phyloP scores from a whole-genome alignment of 2,113 vertebrate species.

The Pterocles burchelli region DNA sequence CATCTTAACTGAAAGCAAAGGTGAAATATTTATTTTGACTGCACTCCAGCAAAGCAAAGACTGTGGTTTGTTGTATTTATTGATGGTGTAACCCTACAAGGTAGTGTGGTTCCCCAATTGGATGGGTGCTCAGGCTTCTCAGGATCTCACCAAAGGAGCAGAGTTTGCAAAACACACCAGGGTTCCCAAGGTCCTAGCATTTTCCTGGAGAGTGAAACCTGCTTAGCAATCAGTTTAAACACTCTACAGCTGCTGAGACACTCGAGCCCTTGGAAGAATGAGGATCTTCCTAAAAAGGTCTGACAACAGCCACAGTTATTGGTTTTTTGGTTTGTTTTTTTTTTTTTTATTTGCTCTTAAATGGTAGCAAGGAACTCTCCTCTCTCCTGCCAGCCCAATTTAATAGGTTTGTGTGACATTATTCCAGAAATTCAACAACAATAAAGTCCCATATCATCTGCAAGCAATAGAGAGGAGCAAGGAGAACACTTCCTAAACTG shows the following conservation, averaged over 20 bases:
- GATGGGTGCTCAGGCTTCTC: background rate
- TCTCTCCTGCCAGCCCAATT: background rate
- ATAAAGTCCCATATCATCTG: background rate
- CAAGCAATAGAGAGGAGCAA: background rate
- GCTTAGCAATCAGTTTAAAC: background rate
- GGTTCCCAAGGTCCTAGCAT: background rate
- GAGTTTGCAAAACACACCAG: background rate
- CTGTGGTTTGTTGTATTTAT: background rate
- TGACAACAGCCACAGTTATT: background rate
- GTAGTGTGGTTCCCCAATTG: accelerated
- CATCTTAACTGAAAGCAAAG: background rate
- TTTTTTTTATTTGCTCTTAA: background rate
- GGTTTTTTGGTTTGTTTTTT: background rate
- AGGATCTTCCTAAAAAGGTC: background rate
- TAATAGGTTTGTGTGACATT: background rate
- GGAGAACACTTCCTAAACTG: background rate
- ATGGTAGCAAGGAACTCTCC: background rate
- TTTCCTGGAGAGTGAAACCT: background rate
- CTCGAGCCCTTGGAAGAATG: background rate
- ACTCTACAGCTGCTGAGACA: background rate
- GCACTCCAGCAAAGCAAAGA: background rate
- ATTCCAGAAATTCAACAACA: background rate
- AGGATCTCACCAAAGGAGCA: background rate
- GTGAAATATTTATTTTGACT: background rate
- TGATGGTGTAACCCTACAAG: background rate